Evolutionary conservation across 1,140 invertebrate genomes (phyloP).

Genomic region (Drosophila arizonae): DNA sequence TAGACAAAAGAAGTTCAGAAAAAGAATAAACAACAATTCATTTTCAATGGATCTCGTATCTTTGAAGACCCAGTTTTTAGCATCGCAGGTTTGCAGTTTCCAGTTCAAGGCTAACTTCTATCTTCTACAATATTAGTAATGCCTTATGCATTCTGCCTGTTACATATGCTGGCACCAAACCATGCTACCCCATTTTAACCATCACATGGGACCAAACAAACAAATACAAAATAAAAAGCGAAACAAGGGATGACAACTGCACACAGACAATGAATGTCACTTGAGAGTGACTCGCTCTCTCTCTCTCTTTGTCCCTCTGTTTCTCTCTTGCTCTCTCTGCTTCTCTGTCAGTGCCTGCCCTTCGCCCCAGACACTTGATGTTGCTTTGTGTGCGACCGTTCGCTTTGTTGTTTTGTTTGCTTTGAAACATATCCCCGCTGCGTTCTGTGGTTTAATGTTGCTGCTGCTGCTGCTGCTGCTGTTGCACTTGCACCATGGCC

Average conservation of each 20-base stretch:
- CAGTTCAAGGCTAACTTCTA: too few relatives aligned
- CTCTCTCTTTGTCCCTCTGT: not conserved
- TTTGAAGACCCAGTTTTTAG: too few relatives aligned
- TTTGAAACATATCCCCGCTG: conserved; percentile 45
- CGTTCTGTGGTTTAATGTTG: conserved; percentile 31
- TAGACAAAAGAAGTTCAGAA: too few relatives aligned
- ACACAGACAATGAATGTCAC: conserved; percentile 48
- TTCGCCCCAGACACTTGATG: conserved; percentile 19
- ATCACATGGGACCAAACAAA: too few relatives aligned
- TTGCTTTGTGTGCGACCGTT: conserved; percentile 32
- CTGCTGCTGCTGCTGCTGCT: conserved; percentile 1
- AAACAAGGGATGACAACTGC: conserved; percentile 18
- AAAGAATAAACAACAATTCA: too few relatives aligned
- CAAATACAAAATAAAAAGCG: conserved; percentile 1
- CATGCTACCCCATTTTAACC: too few relatives aligned
- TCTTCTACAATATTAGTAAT: too few relatives aligned
- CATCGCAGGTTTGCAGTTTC: too few relatives aligned
- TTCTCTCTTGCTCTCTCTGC: not conserved
- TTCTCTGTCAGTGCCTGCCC: not conserved
- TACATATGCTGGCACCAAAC: not conserved
- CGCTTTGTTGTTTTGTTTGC: conserved; percentile 40
- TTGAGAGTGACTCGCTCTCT: not conserved
- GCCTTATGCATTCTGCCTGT: not conserved
- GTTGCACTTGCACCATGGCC: conserved; percentile 32
- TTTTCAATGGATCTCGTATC: too few relatives aligned